Evolutionary conservation across 2,797 vertebrate species (phyloP).

Genomic region (Ispidina picta): DNA sequence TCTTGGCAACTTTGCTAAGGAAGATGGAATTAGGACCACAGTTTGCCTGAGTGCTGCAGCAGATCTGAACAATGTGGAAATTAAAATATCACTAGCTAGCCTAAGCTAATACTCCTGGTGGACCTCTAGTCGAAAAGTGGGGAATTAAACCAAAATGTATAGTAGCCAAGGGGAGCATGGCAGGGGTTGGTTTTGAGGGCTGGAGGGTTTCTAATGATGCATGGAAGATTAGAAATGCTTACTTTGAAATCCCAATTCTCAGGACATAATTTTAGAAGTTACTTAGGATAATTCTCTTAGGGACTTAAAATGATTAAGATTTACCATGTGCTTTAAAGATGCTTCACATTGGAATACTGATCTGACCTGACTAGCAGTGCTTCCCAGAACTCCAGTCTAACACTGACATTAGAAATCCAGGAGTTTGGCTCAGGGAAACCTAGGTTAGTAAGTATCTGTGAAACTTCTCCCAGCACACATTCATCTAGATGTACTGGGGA

Average conservation of each 20-base stretch:
- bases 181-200: slow-evolving; percentile 17
- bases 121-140: neutral
- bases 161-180: slow-evolving; percentile 21
- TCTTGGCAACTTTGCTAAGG: neutral
- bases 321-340: slow-evolving; percentile 54
- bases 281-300: slow-evolving; percentile 62
- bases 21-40: neutral
- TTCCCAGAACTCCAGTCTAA: neutral
- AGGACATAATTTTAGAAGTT: slow-evolving; percentile 63
- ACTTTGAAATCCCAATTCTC: slow-evolving; percentile 59
- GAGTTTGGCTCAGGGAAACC: neutral
- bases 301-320: slow-evolving; percentile 62
- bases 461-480: neutral
- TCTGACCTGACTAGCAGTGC: slow-evolving; percentile 4
- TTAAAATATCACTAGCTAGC: neutral
- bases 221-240: slow-evolving; percentile 56
- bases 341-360: slow-evolving; percentile 33
- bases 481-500: neutral
- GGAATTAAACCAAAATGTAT: neutral
- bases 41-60: neutral
- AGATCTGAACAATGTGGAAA: neutral
- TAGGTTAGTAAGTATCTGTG: neutral
- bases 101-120: neutral
- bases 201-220: slow-evolving; percentile 41
- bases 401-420: neutral